Evolutionary conservation across 2,888 invertebrate genomes (phyloP), one percentile per base, ranked within the genome.

Genomic region (Drosophila picticornis): DNA sequence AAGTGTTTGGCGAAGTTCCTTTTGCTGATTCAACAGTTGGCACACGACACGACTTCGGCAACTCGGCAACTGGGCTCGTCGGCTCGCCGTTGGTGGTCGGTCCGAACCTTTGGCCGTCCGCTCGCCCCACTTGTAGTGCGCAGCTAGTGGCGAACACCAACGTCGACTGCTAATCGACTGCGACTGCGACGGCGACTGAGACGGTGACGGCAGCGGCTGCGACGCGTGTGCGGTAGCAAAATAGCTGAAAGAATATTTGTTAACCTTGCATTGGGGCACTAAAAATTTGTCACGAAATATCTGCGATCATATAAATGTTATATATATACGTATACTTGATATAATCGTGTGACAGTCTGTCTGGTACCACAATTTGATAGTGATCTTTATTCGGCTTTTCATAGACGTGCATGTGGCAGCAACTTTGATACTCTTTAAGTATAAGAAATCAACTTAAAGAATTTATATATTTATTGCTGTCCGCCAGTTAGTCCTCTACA

Each of bases 1-100:
- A 11, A 60, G 25, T 56, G 46, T n/a, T 51, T 32, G 3, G 29
- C 74, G 50, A 34, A 67, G 68, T 56, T 76, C 76, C 76, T 76
- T 77, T 22, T 38, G 16, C 2, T 60, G 52, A 59, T 58, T 76
- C 80, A 76, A 76, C 80, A 78, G 77, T 76, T 76, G 80, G 72
- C 80, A 64, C 66, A 80, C 77, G 61, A 66, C 65, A 59, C 65
- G 46, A 31, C 53, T 62, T 69, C 65, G 60, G 46, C 38, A 43
- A 4, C 5, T 27, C 55, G 25, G 71, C 38, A 43, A 4, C 5
- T 27, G 36, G 25, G 71, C 32, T 63, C 75, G 62, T 75, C 61
- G 19, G 32, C 31, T 31, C 38, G 51, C 31, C 36, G 61, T 46
- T 67, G 66, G 65, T 60, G 52, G 50, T 27, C 50, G 32, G 29